Evolutionary conservation across 2,797 vertebrate species (phyloP).

Genomic region (Morus bassanus): DNA sequence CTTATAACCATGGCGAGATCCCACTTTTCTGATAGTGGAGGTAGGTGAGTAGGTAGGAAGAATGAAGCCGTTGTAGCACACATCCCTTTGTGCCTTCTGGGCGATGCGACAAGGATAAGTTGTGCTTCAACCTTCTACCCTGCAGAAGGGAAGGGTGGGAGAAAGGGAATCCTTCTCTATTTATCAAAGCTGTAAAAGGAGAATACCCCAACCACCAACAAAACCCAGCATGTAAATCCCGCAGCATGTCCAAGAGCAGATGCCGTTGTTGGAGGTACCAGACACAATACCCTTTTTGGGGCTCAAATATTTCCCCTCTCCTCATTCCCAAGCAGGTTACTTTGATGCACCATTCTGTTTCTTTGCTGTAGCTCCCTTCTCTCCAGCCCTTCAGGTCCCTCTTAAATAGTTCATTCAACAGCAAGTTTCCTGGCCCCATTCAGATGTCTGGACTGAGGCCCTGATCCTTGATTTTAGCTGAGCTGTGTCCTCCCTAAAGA

Average conservation of each 20-base stretch:
- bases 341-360: background rate
- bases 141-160: background rate
- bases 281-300: background rate
- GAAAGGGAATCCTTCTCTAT: background rate
- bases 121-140: background rate
- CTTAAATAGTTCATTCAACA: background rate
- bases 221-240: background rate
- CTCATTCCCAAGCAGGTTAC: background rate
- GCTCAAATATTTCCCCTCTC: background rate
- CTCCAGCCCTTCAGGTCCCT: background rate
- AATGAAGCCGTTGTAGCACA: background rate
- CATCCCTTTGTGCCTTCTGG: background rate
- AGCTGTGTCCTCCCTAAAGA: background rate
- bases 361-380: background rate
- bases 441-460: background rate
- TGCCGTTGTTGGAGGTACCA: background rate
- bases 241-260: background rate
- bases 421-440: background rate
- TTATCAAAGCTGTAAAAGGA: background rate
- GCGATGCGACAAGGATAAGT: background rate
- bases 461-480: background rate
- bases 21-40: background rate
- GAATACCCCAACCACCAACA: background rate
- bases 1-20: background rate
- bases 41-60: background rate